Conservation (phyloP, 2,113 vertebrate genomes). For the Oxygymnocypris stewartii region DNA sequence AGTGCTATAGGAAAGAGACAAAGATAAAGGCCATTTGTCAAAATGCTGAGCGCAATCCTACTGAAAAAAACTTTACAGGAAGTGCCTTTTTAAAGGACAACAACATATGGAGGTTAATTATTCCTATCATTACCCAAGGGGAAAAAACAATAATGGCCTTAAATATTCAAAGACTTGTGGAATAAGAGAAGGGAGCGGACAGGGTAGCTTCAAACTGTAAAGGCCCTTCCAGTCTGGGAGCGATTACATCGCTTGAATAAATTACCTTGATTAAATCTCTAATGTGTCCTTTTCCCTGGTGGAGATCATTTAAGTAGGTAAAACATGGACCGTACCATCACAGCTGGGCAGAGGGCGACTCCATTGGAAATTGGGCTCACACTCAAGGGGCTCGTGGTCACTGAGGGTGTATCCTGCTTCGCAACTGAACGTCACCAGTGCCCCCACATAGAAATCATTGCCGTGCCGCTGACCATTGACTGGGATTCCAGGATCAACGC, state of each 20-base stretch:
- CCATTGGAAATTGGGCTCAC: conserved; percentile 98
- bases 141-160: conserved; percentile 68
- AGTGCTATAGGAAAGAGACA: conserved; percentile 75
- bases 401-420: conserved; percentile 93
- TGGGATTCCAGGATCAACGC: conserved; percentile 93
- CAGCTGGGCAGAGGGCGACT: conserved; percentile 94
- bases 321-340: conserved; percentile 79
- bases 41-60: conserved; percentile 10
- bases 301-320: not conserved
- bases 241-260: conserved; percentile 29
- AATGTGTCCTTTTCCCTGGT: conserved; percentile 41
- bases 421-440: conserved; percentile 92
- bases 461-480: conserved; percentile 95
- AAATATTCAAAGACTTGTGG: conserved; percentile 59
- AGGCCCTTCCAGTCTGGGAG: conserved; percentile 41
- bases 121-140: conserved; percentile 60
- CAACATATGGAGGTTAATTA: conserved; percentile 59
- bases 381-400: conserved; percentile 85
- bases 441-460: conserved; percentile 95
- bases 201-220: conserved; percentile 58
- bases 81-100: conserved; percentile 64
- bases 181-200: conserved; percentile 47
- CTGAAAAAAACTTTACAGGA: conserved; percentile 57
- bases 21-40: conserved; percentile 9
- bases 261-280: conserved; percentile 32